Conservation (phyloP, 2,113 vertebrate genomes). For the human (Homo sapiens) region GRCh38 chr2:80242001-80242500, state of each 20-base stretch:
- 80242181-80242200: slow-evolving; percentile 13
- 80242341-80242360: slow-evolving; percentile 76
- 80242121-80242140: slow-evolving; percentile 2
- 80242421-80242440: slow-evolving; percentile 60
- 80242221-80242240: background rate
- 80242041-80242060: background rate
- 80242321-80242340: slow-evolving; percentile 77
- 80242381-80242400: slow-evolving; percentile 71
- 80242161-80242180: background rate
- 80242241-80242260: slow-evolving; percentile 55
- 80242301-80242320: slow-evolving; percentile 58
- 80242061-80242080: slow-evolving; percentile 31
- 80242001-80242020: slow-evolving; percentile 10
- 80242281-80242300: slow-evolving; percentile 59
- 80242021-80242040: background rate
- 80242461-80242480: slow-evolving; percentile 74
- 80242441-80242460: slow-evolving; percentile 38
- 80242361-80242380: slow-evolving; percentile 82
- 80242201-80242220: slow-evolving; percentile 47
- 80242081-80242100: background rate
- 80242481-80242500: slow-evolving; percentile 62
- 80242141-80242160: background rate
- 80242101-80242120: background rate
- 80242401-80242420: slow-evolving; percentile 84
- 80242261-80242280: slow-evolving; percentile 43